Base-by-base conservation (phyloP, 2,113 vertebrate genomes). In the Macroglossus sobrinus region DNA sequence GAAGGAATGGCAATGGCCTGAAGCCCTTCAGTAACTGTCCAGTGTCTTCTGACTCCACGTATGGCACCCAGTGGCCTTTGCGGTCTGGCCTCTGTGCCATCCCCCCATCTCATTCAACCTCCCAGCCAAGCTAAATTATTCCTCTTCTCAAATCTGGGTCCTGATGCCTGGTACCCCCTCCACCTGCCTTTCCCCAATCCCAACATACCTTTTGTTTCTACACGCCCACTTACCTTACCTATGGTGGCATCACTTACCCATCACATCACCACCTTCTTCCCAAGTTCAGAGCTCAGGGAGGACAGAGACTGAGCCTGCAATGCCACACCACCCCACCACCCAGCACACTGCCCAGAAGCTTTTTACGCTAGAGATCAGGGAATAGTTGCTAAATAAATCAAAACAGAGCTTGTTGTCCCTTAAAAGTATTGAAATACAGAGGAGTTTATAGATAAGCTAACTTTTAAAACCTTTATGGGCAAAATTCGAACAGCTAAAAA, bases 151-250 rank as follows among this genome's bases (percentile, higher is more conserved):
- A 18, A n/a, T 47, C 33, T 12, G 40, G 24, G 33, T 53, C 18
- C 3, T 1, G 18, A 33, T 0, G 8, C n/a, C 4, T 2, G 15
- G n/a, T 30, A 3, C 3, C 28, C 47, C 7, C n/a, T 30, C 22
- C 47, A 21, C 40, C 28, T 5, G 26, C 21, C 66, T 30, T 24
- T 30, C 66, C 40, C 40, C 30, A 35, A 12, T 26, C 19, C 43
- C 53, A 8, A 30, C 1, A 9, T 13, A 66, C 59, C 57, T 57
- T 57, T 43, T 57, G 19, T 50, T 35, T 50, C 38, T 11, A 43
- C 47, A 30, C 0, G 5, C 15, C n/a, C 8, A 50, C 50, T 50
- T 50, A 15, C 50, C 50, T 50, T 5, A 50, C 50, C 50, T 50
- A 57, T 38, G 21, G 47, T 2, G 6, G 16, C 21, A 2, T 28